Evolutionary conservation across 2,797 vertebrate species (phyloP), one percentile per base, ranked within the genome.

Genomic region (Calcarius lapponicus): DNA sequence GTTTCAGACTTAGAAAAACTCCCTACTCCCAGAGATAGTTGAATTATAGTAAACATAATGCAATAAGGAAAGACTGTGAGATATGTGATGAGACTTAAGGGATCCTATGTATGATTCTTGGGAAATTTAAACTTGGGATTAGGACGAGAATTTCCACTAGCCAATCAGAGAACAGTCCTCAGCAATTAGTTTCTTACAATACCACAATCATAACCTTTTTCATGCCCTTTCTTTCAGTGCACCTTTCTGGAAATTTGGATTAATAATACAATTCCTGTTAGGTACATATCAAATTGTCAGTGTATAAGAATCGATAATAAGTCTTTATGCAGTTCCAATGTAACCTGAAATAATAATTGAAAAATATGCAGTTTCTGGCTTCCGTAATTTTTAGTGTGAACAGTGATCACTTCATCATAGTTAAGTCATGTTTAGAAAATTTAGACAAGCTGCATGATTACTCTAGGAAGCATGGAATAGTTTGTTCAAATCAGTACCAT

Each of bases 401-500:
- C 93, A 92, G 90, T 97, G 96, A 97, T 97, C 95, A 47, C 96
- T 98, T 97, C 95, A 98, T 98, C 97, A 95, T 92, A 94, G 94
- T 96, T 97, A 97, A 97, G 95, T 98, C 97, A 97, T 97, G 95
- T 98, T 97, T 95, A 94, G 96, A 97, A 97, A 98, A 98, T 98
- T 95, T 94, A 97, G 97, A 96, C 95, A 98, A 97, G 95, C 97
- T 98, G 96, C 79, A 21, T 95, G 94, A 97, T 97, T 97, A 93
- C 86, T 96, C 91, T 96, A 97, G 97, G 97, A 98, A 98, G 93
- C 96, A 97, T 94, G 97, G 97, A 97, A 97, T 96, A 87, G 88
- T 97, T 97, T 97, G 96, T 97, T 97, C 97, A 98, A 98, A 98
- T 98, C 95, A 97, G 91, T 97, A 98, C 97, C 98, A 98, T 98